Conservation (phyloP, 2,888 invertebrate genomes). For the Ceriagrion tenellum region DNA sequence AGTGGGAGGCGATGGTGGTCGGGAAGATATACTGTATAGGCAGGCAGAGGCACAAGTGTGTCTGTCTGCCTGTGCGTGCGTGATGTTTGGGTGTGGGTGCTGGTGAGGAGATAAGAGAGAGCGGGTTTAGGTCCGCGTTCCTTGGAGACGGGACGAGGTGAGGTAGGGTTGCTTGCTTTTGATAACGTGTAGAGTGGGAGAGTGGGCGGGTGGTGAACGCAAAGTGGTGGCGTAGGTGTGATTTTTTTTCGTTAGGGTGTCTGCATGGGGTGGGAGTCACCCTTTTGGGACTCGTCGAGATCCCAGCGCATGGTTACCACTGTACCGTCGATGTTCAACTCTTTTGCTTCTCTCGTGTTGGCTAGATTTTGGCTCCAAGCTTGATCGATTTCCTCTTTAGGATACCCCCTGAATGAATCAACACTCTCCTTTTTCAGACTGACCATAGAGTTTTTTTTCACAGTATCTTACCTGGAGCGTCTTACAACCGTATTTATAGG, state of each 20-base stretch:
- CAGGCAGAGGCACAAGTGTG: not conserved
- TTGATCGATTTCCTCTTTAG: not conserved
- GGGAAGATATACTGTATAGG: not conserved
- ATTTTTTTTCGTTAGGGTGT: not conserved
- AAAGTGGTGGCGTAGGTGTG: not conserved
- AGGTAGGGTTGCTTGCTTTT: not conserved
- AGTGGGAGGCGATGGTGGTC: not conserved
- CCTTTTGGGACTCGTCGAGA: not conserved
- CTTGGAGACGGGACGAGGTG: not conserved
- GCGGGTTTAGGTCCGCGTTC: not conserved
- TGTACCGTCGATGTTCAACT: not conserved
- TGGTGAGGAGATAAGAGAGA: not conserved
- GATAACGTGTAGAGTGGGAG: not conserved
- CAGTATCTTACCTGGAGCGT: too few species aligned
- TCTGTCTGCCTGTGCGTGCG: not conserved
- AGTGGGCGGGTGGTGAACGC: not conserved
- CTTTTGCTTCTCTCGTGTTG: not conserved
- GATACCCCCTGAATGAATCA: not conserved
- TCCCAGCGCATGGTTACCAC: not conserved
- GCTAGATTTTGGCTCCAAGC: not conserved
- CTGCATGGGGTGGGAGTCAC: not conserved
- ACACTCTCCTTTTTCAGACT: too few species aligned
- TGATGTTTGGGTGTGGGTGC: not conserved
- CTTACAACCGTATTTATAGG: too few species aligned
- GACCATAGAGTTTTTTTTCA: too few species aligned